These are phyloP conservation scores for Drosophila koepferae DNA, from an alignment of 2,888 invertebrate species.

Conservation along the genomic window DNA sequence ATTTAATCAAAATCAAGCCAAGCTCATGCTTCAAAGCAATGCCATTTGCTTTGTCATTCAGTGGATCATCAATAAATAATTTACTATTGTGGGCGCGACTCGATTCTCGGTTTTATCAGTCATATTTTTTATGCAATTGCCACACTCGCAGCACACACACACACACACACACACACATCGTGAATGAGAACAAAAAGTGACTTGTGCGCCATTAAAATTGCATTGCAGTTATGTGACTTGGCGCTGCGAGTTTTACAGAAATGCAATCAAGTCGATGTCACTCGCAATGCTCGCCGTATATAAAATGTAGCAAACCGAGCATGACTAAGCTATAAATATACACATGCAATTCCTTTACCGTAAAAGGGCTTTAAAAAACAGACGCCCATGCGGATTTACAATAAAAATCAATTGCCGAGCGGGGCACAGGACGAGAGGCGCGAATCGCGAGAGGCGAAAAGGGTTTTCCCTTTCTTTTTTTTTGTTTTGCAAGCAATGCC, in stretches of 20 bases:
- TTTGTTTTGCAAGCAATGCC: slow-evolving; percentile 58
- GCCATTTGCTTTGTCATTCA: neutral
- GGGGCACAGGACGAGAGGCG: slow-evolving; percentile 17
- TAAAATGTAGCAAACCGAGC: slow-evolving; percentile 60
- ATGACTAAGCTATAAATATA: slow-evolving; percentile 62
- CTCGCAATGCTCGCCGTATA: slow-evolving; percentile 31
- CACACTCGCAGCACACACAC: neutral
- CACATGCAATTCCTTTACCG: slow-evolving; percentile 33
- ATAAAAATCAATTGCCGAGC: slow-evolving; percentile 69
- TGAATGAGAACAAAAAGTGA: slow-evolving; percentile 22
- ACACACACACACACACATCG: neutral
- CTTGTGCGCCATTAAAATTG: slow-evolving; percentile 50
- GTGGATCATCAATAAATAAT: slow-evolving; percentile 2
- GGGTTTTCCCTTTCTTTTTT: slow-evolving; percentile 30
- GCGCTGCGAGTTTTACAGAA: slow-evolving; percentile 23
- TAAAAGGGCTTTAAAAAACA: slow-evolving; percentile 45
- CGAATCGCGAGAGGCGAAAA: neutral
- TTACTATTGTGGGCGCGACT: neutral
- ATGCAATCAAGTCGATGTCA: slow-evolving; percentile 60
- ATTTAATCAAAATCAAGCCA: neutral
- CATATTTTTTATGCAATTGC: slow-evolving; percentile 7
- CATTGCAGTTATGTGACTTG: slow-evolving; percentile 26
- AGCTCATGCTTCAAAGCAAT: neutral
- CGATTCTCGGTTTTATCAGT: slow-evolving; percentile 1
- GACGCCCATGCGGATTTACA: slow-evolving; percentile 48